These are phyloP conservation scores for Salpingus planirostris DNA, from an alignment of 2,888 invertebrate genomes.

Conservation along the genomic window DNA sequence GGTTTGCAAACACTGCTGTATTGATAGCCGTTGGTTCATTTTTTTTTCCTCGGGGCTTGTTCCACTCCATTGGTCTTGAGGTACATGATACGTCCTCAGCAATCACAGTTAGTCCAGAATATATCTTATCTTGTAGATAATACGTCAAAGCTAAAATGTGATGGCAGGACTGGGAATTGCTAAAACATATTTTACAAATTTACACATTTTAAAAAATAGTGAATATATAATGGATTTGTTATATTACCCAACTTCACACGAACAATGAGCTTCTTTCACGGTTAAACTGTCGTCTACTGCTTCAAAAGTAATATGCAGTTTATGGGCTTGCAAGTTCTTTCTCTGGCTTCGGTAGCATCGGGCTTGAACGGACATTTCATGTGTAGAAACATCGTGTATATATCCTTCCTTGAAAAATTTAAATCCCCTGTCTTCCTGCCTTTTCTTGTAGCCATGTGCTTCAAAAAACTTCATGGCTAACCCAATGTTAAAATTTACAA, in stretches of 20 bases:
- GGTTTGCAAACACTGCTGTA: background rate
- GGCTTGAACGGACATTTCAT: background rate
- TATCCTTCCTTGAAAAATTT: conserved; percentile 3
- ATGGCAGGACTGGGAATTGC: background rate
- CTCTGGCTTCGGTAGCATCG: conserved; percentile 1
- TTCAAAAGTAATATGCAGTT: background rate
- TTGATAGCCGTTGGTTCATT: background rate
- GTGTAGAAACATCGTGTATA: conserved; percentile 1
- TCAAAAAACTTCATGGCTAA: background rate
- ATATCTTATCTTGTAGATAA: background rate
- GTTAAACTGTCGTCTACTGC: background rate
- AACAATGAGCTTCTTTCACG: background rate
- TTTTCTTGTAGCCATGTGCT: background rate
- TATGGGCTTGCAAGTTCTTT: conserved; percentile 2
- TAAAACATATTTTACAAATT: too few relatives aligned
- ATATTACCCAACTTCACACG: conserved; percentile 3
- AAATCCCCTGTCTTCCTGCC: background rate
- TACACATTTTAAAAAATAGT: too few relatives aligned
- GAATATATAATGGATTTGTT: too few relatives aligned
- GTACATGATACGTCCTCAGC: background rate
- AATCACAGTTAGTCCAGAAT: background rate
- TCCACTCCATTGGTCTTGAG: background rate
- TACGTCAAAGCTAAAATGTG: background rate
- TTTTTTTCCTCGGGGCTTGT: background rate
- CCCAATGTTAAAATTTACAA: background rate